Conservation (phyloP, 30 jellyfish, hydroid and myxozoan genomes). For the Sanderia malayensis region DNA sequence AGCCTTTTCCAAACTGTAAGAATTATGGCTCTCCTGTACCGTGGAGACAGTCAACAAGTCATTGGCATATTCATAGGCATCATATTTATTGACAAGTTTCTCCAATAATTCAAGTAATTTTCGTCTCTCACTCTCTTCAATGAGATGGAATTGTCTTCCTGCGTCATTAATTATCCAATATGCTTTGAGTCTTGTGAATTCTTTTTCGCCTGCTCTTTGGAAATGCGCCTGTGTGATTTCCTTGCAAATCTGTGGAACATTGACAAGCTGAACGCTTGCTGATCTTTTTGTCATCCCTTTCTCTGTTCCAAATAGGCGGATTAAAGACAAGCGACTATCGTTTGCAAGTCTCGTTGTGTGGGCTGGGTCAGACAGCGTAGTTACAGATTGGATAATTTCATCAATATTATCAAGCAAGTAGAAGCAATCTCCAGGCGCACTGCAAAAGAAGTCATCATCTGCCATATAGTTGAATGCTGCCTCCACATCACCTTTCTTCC, state of each 20-base stretch:
- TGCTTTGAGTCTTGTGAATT: constrained; percentile 14
- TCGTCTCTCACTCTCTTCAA: constrained; percentile 3
- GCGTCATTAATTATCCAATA: constrained; percentile 23
- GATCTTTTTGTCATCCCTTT: not conserved
- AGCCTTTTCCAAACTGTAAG: constrained; percentile 28
- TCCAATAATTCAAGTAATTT: constrained; percentile 5
- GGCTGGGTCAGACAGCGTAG: constrained; percentile 36
- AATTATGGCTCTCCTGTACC: constrained; percentile 8
- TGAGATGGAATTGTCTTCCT: constrained; percentile 20
- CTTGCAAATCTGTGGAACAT: constrained; percentile 16
- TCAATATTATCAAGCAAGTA: constrained; percentile 27
- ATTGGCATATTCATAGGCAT: constrained; percentile 15
- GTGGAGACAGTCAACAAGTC: constrained; percentile 41
- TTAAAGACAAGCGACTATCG: constrained; percentile 6
- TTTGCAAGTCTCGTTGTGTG: constrained; percentile 23
- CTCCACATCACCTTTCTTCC: constrained; percentile 19
- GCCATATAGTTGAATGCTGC: constrained; percentile 9
- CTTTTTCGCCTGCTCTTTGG: constrained; percentile 14
- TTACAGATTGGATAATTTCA: constrained; percentile 12
- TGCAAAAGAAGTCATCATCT: constrained; percentile 21
- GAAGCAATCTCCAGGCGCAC: constrained; percentile 29
- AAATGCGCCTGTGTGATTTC: constrained; percentile 12
- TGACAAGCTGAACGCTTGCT: not conserved
- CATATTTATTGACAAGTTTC: constrained; percentile 22
- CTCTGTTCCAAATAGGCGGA: constrained; percentile 13